Evolutionary conservation across 2,888 invertebrate species (phyloP).

Genomic region (Baronia brevicornis): DNA sequence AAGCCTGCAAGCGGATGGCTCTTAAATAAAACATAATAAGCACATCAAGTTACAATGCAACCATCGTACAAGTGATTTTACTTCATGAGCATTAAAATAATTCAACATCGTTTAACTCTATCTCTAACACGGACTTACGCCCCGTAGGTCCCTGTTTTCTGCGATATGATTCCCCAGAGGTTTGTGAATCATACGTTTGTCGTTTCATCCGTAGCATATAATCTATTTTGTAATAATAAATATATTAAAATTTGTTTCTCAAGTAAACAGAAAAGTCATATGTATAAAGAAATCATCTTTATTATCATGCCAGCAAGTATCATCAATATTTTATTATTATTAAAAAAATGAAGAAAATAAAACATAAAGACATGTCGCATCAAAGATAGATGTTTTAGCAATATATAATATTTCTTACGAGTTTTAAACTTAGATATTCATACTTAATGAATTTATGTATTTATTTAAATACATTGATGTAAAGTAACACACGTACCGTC

Average conservation of each 20-base stretch:
- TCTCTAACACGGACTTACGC: slow-evolving; percentile 74
- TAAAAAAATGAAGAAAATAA: slow-evolving; percentile 4
- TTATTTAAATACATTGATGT: too few relatives aligned
- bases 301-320: too few relatives aligned
- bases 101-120: slow-evolving; percentile 24
- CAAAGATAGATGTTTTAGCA: too few relatives aligned
- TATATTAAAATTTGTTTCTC: not conserved
- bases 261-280: not conserved
- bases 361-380: slow-evolving; percentile 7
- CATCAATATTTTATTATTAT: not conserved
- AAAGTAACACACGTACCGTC: slow-evolving; percentile 79
- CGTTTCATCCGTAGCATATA: slow-evolving; percentile 59
- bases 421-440: too few relatives aligned
- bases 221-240: slow-evolving; percentile 36
- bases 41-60: slow-evolving; percentile 67
- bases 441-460: too few relatives aligned
- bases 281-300: too few relatives aligned
- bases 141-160: slow-evolving; percentile 79
- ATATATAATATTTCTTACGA: too few relatives aligned
- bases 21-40: slow-evolving; percentile 47
- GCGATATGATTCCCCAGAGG: slow-evolving; percentile 70
- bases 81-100: slow-evolving; percentile 23
- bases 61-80: slow-evolving; percentile 48
- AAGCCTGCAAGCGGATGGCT: slow-evolving; percentile 67
- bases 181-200: slow-evolving; percentile 52